These are phyloP conservation scores for Pseudococcus viburni DNA, from an alignment of 2,888 invertebrate genomes.

Conservation along the genomic window DNA sequence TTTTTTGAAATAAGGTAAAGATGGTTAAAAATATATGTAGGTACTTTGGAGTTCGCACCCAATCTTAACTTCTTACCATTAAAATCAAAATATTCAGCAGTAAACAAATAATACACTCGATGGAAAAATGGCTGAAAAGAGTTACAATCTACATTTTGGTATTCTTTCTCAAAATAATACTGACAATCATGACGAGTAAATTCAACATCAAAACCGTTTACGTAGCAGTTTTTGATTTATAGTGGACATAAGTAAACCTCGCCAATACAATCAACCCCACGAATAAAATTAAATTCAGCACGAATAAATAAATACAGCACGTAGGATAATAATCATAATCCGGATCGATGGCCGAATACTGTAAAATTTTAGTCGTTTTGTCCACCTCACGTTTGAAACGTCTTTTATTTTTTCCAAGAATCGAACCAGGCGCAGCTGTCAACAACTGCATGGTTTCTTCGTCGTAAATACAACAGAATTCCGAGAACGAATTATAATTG, in stretches of 20 bases:
- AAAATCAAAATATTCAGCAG: too few relatives aligned
- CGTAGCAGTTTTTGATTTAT: neutral
- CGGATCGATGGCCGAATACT: neutral
- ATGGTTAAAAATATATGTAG: too few relatives aligned
- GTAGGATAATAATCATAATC: neutral
- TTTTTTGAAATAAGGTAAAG: too few relatives aligned
- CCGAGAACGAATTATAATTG: neutral
- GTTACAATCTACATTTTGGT: too few relatives aligned
- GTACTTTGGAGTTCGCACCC: too few relatives aligned
- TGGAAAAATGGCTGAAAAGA: too few relatives aligned
- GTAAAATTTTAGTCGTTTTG: neutral
- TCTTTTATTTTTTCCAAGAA: neutral
- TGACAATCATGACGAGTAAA: too few relatives aligned
- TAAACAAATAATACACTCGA: too few relatives aligned
- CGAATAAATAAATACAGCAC: constrained; percentile 18
- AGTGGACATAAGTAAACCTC: neutral
- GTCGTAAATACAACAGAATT: neutral
- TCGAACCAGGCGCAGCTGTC: too few relatives aligned
- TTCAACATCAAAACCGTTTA: too few relatives aligned
- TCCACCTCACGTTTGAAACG: neutral
- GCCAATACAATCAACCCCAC: neutral
- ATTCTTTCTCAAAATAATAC: too few relatives aligned
- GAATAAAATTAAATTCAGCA: neutral
- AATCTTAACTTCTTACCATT: too few relatives aligned
- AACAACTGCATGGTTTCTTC: neutral